Conservation (phyloP, 2,113 vertebrate species). For the Erythrocercus mccallii region DNA sequence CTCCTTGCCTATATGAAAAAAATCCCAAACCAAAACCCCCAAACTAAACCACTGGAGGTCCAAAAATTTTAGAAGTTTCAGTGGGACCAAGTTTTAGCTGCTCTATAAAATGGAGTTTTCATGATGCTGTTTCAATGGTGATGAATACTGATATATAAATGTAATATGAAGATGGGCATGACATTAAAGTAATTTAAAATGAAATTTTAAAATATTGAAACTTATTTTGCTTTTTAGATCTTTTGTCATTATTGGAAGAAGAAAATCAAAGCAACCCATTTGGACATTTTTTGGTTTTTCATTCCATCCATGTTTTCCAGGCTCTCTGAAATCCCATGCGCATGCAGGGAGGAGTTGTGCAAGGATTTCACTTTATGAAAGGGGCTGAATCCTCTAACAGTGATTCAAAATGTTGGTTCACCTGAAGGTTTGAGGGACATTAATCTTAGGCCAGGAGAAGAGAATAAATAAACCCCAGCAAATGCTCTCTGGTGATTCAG, state of each 20-base stretch:
- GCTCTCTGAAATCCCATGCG: background rate
- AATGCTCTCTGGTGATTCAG: background rate
- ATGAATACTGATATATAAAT: background rate
- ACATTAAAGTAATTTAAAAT: background rate
- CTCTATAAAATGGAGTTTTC: background rate
- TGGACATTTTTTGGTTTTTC: background rate
- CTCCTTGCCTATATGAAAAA: background rate
- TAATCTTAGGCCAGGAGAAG: background rate
- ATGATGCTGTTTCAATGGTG: background rate
- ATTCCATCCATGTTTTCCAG: fast-evolving
- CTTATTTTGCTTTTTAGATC: background rate
- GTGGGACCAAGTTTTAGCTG: background rate
- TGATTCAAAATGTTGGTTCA: background rate
- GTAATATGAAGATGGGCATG: background rate
- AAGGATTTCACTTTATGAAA: background rate
- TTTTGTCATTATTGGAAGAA: background rate
- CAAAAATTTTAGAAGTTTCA: background rate
- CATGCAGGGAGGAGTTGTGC: fast-evolving
- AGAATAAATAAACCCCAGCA: background rate
- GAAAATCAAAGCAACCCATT: background rate
- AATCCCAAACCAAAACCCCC: background rate
- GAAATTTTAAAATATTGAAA: background rate
- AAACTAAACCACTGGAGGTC: background rate
- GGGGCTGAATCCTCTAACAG: background rate
- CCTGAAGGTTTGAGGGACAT: background rate